phyloP scores from a whole-genome alignment of 2,113 vertebrate genomes.

The Corythornis madagascariensis region DNA sequence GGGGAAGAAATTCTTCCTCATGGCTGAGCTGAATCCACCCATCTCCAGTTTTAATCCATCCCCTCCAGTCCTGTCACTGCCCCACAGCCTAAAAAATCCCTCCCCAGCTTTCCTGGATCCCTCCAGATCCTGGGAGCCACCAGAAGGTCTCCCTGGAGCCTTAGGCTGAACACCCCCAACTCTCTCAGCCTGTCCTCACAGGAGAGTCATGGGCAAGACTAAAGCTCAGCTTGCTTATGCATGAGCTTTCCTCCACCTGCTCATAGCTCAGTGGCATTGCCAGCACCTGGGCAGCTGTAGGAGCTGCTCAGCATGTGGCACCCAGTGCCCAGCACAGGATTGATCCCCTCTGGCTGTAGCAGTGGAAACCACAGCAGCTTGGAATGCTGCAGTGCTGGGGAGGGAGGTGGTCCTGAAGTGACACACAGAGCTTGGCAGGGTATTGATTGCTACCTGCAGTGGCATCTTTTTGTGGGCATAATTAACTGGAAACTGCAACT shows the following conservation, averaged over 20 bases:
- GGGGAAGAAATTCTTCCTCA: no score
- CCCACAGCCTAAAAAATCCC: no score
- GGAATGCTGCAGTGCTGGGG: fast-evolving
- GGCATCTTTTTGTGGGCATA: neutral
- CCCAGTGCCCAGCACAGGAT: neutral
- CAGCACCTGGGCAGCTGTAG: neutral
- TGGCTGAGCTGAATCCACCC: no score
- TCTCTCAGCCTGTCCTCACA: no score
- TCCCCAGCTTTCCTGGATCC: no score
- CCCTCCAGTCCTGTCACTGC: no score
- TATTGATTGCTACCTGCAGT: fast-evolving
- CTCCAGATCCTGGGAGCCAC: no score
- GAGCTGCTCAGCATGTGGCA: neutral
- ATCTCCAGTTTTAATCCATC: no score
- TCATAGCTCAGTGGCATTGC: neutral
- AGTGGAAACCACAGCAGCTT: neutral
- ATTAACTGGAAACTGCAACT: neutral
- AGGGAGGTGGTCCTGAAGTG: neutral
- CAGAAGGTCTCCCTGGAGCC: no score
- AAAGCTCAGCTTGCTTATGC: neutral
- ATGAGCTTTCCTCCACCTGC: neutral
- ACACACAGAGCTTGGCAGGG: neutral
- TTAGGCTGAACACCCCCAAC: no score
- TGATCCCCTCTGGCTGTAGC: fast-evolving
- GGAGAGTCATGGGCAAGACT: neutral